Percentiles rank a stretch among this genome's conserved stretches.
These are phyloP conservation scores for Umimayanthus kanabou DNA, from an alignment of 92 coral and sea anemone genomes.

Conservation along the genomic window DNA sequence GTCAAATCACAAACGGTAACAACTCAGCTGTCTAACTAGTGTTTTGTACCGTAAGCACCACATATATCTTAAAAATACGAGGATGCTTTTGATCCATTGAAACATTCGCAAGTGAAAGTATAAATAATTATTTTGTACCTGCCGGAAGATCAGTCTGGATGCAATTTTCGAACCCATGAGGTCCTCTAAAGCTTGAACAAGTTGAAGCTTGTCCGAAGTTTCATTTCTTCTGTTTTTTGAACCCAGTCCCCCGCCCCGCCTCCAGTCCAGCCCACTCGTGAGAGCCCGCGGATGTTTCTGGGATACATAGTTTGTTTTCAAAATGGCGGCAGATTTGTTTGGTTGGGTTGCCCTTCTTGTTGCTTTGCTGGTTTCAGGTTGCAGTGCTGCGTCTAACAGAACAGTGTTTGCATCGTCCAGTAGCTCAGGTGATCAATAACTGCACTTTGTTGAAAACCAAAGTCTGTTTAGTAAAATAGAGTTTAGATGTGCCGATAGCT, in stretches of 20 bases:
- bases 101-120: background rate
- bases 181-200: slow-evolving; percentile 1
- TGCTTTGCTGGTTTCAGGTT: slow-evolving; percentile 28
- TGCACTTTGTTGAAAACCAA: too few species aligned
- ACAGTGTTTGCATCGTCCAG: slow-evolving; percentile 68
- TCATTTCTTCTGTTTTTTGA: background rate
- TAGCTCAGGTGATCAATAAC: slow-evolving; percentile 54
- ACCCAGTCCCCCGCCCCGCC: slow-evolving; percentile 48
- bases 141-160: slow-evolving; percentile 79
- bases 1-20: too few species aligned
- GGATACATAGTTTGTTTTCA: slow-evolving; percentile 49
- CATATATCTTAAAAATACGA: background rate
- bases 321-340: slow-evolving; percentile 81
- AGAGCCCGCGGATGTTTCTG: slow-evolving; percentile 27
- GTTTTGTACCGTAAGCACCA: too few species aligned
- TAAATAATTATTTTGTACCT: slow-evolving; percentile 48
- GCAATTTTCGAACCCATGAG: slow-evolving; percentile 11
- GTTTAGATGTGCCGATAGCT: too few species aligned
- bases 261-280: slow-evolving; percentile 8
- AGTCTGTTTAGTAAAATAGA: background rate
- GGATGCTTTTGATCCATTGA: background rate
- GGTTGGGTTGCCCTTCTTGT: slow-evolving; percentile 24
- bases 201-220: background rate
- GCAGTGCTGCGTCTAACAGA: slow-evolving; percentile 53
- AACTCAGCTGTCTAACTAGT: too few species aligned